phyloP scores from a whole-genome alignment of 2,888 invertebrate genomes.

The Chydorus sphaericus region DNA sequence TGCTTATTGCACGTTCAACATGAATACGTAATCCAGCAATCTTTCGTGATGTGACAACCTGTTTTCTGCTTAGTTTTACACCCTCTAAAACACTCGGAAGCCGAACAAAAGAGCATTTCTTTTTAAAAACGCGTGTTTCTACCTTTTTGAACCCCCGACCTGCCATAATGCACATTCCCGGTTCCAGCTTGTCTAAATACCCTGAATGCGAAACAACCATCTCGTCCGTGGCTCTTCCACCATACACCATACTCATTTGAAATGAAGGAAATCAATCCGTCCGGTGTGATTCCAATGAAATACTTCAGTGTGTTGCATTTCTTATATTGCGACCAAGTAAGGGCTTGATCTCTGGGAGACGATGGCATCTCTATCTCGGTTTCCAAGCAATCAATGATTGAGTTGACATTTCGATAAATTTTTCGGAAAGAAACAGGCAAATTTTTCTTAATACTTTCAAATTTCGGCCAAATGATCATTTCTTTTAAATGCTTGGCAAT shows the following conservation, averaged over 20 bases:
- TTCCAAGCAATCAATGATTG: slow-evolving; percentile 28
- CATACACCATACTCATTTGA: slow-evolving; percentile 27
- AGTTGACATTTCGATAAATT: slow-evolving; percentile 21
- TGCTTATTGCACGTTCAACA: too few relatives aligned
- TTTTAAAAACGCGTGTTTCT: too few relatives aligned
- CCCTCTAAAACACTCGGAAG: too few relatives aligned
- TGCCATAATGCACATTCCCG: too few relatives aligned
- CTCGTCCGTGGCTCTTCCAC: not conserved
- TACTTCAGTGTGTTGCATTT: slow-evolving; percentile 26
- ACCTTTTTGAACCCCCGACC: too few relatives aligned
- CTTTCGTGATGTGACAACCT: too few relatives aligned
- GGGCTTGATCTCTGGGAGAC: slow-evolving; percentile 24
- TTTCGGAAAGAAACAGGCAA: slow-evolving; percentile 20
- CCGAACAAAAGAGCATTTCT: too few relatives aligned
- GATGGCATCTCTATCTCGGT: slow-evolving; percentile 27
- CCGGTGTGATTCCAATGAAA: slow-evolving; percentile 22
- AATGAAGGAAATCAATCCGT: slow-evolving; percentile 25
- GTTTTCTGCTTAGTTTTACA: too few relatives aligned
- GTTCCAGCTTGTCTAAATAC: too few relatives aligned
- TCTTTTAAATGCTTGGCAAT: slow-evolving; percentile 2
- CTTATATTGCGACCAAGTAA: slow-evolving; percentile 27
- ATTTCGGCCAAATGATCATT: slow-evolving; percentile 16
- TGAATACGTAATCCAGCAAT: too few relatives aligned
- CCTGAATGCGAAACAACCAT: not conserved
- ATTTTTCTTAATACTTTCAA: slow-evolving; percentile 14